Base-by-base conservation (phyloP, 2,113 vertebrate genomes). In the Marmota flaviventris region DNA sequence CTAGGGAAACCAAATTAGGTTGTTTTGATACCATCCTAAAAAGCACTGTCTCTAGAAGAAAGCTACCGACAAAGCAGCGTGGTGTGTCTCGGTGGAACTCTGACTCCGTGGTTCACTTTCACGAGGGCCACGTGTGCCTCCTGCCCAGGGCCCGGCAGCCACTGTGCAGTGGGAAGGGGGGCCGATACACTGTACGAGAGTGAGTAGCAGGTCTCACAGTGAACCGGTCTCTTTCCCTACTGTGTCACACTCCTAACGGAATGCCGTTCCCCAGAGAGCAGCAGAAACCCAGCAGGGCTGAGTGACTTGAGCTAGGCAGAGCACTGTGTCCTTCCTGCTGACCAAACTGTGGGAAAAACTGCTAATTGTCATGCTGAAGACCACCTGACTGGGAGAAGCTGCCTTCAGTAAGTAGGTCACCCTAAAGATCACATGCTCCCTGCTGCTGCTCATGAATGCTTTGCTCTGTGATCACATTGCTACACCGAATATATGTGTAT, bases 131-230 rank as follows among this genome's bases (percentile, higher is more conserved):
- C 88, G 16, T 5, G 16, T 5, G 53, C 92, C 1, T 0, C 20
- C 0, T 18, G 63, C 95, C 2, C 91, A 25, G 94, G 91, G 94
- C 51, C 76, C 48, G 0, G 4, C 93, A 85, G 92, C 94, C 95
- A 2, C 95, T 32, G 84, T 98, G 99, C 98, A 96, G 99, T 98
- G 99, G 99, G 99, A 98, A 99, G 98, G 99, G 99, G 99, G 99
- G 99, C 99, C 99, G 99, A 99, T 99, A 99, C 99, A 99, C 99
- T 99, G 99, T 99, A 99, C 99, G 99, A 99, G 99, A 99, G 99
- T 99, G 99, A 99, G 99, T 99, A 99, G 99, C 98, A 99, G 99
- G 99, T 99, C 99, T 99, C 99, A 99, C 99, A 99, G 99, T 99
- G 99, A 99, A 99, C 99, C 99, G 99, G 99, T 99, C 99, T 99